Percentiles rank a stretch among this genome's conserved stretches.
Evolutionary conservation across 1,140 invertebrate species (phyloP).

Genomic region (Cryptotermes secundus): DNA sequence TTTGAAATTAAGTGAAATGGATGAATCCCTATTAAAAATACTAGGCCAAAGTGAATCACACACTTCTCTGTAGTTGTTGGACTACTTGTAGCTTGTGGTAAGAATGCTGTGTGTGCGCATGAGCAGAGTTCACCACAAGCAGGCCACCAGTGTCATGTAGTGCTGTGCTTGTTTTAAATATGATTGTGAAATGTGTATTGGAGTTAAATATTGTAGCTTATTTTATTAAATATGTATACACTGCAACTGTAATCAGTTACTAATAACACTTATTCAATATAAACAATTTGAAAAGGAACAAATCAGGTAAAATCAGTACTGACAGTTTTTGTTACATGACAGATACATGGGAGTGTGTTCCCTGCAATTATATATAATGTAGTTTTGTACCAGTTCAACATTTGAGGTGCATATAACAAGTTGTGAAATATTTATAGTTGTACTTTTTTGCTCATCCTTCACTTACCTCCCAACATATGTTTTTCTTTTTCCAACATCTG

Average conservation of each 20-base stretch:
- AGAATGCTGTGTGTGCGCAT: neutral
- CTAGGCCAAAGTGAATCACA: too few species aligned
- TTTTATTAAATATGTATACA: neutral
- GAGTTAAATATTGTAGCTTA: neutral
- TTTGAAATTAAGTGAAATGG: too few species aligned
- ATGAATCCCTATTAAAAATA: too few species aligned
- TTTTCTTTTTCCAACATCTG: too few species aligned
- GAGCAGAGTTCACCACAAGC: neutral
- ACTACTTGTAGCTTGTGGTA: too few species aligned
- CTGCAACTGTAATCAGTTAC: neutral
- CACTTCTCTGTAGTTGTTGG: too few species aligned
- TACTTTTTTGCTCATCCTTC: neutral
- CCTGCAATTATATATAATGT: neutral
- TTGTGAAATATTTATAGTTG: neutral
- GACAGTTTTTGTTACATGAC: neutral
- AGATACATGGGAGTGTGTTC: neutral
- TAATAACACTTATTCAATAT: neutral
- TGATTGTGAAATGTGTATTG: neutral
- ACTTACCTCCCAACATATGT: neutral
- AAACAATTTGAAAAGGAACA: neutral
- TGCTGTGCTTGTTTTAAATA: constrained; percentile 3
- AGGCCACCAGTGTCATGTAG: neutral
- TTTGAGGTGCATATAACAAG: neutral
- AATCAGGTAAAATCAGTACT: constrained; percentile 16
- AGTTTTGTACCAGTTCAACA: constrained; percentile 10